Conservation (phyloP, 2,888 invertebrate genomes). For the Cheilosia pagana region DNA sequence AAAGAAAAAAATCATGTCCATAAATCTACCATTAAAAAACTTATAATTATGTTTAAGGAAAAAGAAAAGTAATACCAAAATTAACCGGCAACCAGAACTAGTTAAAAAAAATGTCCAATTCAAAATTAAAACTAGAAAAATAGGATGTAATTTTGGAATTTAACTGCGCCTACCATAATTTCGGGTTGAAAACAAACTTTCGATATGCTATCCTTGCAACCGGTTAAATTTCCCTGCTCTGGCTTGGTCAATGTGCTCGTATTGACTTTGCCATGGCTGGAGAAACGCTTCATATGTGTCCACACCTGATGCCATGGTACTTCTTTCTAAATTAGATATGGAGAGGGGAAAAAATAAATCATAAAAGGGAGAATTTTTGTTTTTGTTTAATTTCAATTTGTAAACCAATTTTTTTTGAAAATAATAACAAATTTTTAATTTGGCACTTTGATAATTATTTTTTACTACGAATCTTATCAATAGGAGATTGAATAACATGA, state of each 20-base stretch:
- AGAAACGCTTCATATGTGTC: constrained; percentile 83
- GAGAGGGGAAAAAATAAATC: constrained; percentile 48
- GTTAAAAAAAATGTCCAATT: constrained; percentile 41
- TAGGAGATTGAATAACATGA: constrained; percentile 3
- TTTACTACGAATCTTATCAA: constrained; percentile 35
- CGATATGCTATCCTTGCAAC: constrained; percentile 72
- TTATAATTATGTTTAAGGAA: constrained; percentile 11
- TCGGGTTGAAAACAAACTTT: constrained; percentile 74
- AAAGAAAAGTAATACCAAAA: background rate
- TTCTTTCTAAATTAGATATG: constrained; percentile 79
- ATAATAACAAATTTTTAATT: constrained; percentile 5
- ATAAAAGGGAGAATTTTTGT: constrained; percentile 48
- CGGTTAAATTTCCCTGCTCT: constrained; percentile 71
- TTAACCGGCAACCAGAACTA: constrained; percentile 40
- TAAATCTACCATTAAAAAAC: constrained; percentile 40
- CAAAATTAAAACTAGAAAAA: constrained; percentile 1
- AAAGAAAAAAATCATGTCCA: constrained; percentile 21
- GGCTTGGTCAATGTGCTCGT: constrained; percentile 80
- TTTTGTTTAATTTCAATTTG: constrained; percentile 27
- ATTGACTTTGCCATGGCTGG: constrained; percentile 82
- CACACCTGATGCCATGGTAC: constrained; percentile 83
- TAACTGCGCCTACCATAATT: constrained; percentile 64
- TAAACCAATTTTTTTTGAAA: constrained; percentile 51
- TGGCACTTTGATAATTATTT: constrained; percentile 10
- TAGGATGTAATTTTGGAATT: constrained; percentile 16